Evolutionary conservation across 1,140 invertebrate species (phyloP), one percentile per base, ranked within the genome.

Genomic region (Nylanderia fulva): DNA sequence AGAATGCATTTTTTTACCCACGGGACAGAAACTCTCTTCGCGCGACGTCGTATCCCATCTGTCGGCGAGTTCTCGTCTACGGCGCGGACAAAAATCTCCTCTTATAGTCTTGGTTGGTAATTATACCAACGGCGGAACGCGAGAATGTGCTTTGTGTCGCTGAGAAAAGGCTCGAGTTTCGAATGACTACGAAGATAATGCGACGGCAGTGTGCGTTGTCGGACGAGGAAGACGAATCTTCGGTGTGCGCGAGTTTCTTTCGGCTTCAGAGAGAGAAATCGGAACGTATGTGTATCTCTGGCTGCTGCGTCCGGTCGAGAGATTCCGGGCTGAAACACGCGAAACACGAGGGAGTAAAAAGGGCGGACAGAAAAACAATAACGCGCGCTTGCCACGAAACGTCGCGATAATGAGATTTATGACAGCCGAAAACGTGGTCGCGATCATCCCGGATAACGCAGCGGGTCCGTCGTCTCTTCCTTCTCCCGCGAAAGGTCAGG

Each of bases 321-420:
- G 63, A 61, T 85, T 68, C 76, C 76, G 21, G 52, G 60, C 52
- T 74, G 69, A 66, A 58, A n/a, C n/a, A n/a, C n/a, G n/a, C 66
- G 79, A 72, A 60, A 71, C n/a, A n/a, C 54, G 21, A 24, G 54
- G 21, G 33, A 45, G 13, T 24, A 71, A 84, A 76, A 75, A 52
- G 42, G 60, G 27, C 48, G 74, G 60, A 72, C 74, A 75, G 60
- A 54, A 77, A 86, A 89, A 79, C 80, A 42, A 84, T 85, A 88
- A 88, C 86, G 76, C 74, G 80, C 75, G 72, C 72, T 63, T 42
- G 68, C 60, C 66, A 36, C 74, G 75, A 71, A 56, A 85, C 85
- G 86, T 84, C 89, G 84, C 75, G 89, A 90, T 90, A 90, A 90
- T 90, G 89, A 90, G 89, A 90, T 90, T 90, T 90, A 90, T 90